A percentile compares a stretch with the other conserved stretches of the same genome.
Conservation (phyloP, 2,888 invertebrate species). For the Hanleya hanleyi region DNA sequence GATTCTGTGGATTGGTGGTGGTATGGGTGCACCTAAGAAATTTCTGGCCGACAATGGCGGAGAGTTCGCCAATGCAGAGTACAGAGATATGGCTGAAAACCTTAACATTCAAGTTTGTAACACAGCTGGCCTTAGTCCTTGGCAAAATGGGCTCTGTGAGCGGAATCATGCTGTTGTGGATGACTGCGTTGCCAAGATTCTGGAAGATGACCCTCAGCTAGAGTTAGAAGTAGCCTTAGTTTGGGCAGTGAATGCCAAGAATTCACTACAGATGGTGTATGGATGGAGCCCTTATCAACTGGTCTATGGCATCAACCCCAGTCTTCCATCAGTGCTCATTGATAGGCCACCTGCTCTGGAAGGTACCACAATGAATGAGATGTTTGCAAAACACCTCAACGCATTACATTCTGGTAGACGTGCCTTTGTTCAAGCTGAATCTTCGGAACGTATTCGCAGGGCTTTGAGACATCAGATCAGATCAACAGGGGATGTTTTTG, state of each 20-base stretch:
- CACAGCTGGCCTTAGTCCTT: too few species aligned
- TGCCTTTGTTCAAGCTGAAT: constrained; percentile 24
- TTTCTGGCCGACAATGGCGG: constrained; percentile 32
- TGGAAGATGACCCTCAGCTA: constrained; percentile 6
- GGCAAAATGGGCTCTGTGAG: too few species aligned
- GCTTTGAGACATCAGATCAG: constrained; percentile 26
- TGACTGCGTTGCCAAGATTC: constrained; percentile 9
- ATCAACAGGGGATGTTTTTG: too few species aligned
- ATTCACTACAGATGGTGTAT: constrained; percentile 10
- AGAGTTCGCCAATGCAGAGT: constrained; percentile 33
- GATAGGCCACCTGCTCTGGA: constrained; percentile 19
- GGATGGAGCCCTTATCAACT: constrained; percentile 24
- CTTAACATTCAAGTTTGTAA: too few species aligned
- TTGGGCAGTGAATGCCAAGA: constrained; percentile 14
- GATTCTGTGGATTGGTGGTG: constrained; percentile 27
- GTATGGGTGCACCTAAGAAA: constrained; percentile 19
- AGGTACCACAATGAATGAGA: constrained; percentile 19
- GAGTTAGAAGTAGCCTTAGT: constrained; percentile 7
- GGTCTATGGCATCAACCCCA: constrained; percentile 26
- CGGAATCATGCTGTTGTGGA: constrained; percentile 17
- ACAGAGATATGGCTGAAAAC: constrained; percentile 30
- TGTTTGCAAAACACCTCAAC: constrained; percentile 33
- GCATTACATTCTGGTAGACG: constrained; percentile 23
- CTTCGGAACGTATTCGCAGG: constrained; percentile 22
- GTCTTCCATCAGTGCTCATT: constrained; percentile 16